Evolutionary conservation across 2,888 invertebrate genomes (phyloP).

Genomic region (Lasioglossum marginatum): DNA sequence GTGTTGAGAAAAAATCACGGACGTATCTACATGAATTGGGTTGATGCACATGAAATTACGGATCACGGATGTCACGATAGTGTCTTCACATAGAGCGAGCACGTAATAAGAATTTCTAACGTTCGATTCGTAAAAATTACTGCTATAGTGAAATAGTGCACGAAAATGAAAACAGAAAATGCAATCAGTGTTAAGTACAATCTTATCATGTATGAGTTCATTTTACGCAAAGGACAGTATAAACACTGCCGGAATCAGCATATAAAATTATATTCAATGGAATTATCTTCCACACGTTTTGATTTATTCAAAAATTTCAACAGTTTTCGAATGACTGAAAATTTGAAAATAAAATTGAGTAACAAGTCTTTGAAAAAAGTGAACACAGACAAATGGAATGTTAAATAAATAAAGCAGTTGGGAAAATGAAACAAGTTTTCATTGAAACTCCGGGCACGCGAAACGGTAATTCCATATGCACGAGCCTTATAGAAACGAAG

Average conservation of each 20-base stretch:
- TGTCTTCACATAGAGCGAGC: neutral
- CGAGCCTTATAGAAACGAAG: constrained; percentile 40
- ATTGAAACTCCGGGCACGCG: neutral
- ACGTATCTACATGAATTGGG: neutral
- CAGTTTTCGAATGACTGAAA: neutral
- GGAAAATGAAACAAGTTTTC: neutral
- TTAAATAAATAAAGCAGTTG: neutral
- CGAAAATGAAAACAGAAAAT: neutral
- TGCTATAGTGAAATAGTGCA: neutral
- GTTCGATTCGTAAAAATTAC: neutral
- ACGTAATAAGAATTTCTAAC: neutral
- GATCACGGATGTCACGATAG: neutral
- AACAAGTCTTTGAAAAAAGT: neutral
- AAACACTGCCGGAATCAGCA: neutral
- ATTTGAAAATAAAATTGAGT: neutral
- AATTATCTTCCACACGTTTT: neutral
- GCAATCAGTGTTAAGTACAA: neutral
- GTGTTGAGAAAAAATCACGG: constrained; percentile 17
- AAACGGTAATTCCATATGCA: neutral
- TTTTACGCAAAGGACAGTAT: neutral
- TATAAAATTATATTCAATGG: neutral
- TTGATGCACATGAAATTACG: neutral
- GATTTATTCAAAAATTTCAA: neutral
- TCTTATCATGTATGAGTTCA: neutral
- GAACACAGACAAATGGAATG: neutral